phyloP scores from a whole-genome alignment of 2,888 invertebrate species.

The Ormyrus pomaceus region DNA sequence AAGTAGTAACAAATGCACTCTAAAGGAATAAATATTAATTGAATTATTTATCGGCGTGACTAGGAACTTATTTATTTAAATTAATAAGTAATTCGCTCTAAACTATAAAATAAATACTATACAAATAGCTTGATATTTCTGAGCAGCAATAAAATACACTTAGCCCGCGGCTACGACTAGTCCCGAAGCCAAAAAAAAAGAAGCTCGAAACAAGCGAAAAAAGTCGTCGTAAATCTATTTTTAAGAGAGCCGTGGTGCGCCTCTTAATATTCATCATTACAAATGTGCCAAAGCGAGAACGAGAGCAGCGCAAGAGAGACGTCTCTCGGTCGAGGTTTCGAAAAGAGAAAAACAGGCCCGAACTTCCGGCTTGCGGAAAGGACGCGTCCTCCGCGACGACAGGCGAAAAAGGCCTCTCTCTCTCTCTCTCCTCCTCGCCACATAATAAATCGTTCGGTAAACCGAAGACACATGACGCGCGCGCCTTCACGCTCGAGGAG shows the following conservation, averaged over 20 bases:
- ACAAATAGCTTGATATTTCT: no score
- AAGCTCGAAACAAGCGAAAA: not conserved
- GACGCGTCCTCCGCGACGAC: conserved; percentile 54
- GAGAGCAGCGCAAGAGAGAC: not conserved
- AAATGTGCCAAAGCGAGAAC: not conserved
- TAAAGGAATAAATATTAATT: no score
- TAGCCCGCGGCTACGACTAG: no score
- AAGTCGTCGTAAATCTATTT: not conserved
- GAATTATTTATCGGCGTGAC: no score
- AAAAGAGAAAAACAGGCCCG: not conserved
- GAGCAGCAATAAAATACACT: no score
- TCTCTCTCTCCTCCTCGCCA: not conserved
- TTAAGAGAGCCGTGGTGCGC: no score
- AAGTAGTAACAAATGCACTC: no score
- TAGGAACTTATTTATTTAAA: no score
- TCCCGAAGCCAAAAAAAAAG: no score
- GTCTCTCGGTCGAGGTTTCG: not conserved
- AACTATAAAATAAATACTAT: no score
- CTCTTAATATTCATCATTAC: no score
- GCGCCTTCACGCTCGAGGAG: conserved; percentile 58
- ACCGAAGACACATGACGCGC: conserved; percentile 60
- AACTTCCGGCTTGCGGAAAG: conserved; percentile 68
- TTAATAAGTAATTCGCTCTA: no score
- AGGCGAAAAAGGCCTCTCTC: conserved; percentile 37
- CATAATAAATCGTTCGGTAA: conserved; percentile 68